Evolutionary conservation across 2,888 invertebrate genomes (phyloP), one percentile per base, ranked within the genome.

Genomic region (Nemoura dubitans): DNA sequence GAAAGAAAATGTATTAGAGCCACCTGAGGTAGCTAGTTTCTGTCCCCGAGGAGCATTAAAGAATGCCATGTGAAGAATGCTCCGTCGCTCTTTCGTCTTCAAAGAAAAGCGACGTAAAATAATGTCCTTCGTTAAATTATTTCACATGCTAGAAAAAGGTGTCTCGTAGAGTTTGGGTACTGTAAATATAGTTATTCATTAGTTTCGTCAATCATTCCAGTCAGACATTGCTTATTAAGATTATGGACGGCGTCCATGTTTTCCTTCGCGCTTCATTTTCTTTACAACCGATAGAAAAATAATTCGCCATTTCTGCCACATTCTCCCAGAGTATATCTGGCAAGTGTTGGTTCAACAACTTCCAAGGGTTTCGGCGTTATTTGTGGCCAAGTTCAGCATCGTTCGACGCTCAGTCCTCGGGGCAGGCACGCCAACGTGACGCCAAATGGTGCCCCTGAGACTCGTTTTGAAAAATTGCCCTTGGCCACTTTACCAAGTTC

Each of bases 381-480:
- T 78, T 78, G 78, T 26, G 78, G 78, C 10, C 21, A 7, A 78
- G 2, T 27, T 6, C 25, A 6, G 27, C 78, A 59, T 21, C 59
- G 59, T 59, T 59, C 59, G 59, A 21, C 21, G 59, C 59, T 7
- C 16, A 59, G 6, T 16, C 59, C 59, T 59, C 21, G 59, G 59
- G 59, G 59, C 21, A 21, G 59, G 21, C 14, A 16, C 59, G 21
- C 21, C 21, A 59, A 59, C 59, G 3, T 59, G 6, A 59, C 59
- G 59, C 16, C 27, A n/a, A 28, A 81, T 30, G 81, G 14, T 26
- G 21, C 84, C 84, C 84, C 27, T 2, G 84, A 84, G 84, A 29
- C 27, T 76, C 59, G 84, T 84, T 84, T 84, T 84, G 84, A 84
- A 84, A 84, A 84, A 84, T 76, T 59, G 84, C 84, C 27, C 76